Evolutionary conservation across 1,140 invertebrate genomes (phyloP), one percentile per base, ranked within the genome.

Genomic region (Cydia fagiglandana): DNA sequence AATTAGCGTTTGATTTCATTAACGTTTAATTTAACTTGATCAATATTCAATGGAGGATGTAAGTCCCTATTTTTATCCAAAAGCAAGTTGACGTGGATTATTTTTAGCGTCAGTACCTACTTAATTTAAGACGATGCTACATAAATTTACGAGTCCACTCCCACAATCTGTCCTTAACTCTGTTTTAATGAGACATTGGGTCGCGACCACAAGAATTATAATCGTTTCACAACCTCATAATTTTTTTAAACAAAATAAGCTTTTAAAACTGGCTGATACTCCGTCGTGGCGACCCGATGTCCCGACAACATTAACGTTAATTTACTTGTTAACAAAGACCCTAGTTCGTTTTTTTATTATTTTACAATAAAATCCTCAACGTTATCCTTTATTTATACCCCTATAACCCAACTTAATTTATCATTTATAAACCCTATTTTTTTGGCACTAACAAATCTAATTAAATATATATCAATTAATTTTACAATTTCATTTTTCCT

Each of bases 361-460:
- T 85, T 88, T 90, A 90, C 86, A 89, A 90, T 91, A 90, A 86
- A 86, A 84, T 84, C 86, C 83, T 88, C 85, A 87, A 86, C 82
- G 85, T 91, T 86, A 88, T 84, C 79, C 73, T 84, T 87, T 83
- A 90, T 86, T 88, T 86, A 88, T 88, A 86, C 76, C 76, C 85
- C 88, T 92, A 91, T 85, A 88, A 88, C 75, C 81, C 83, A 91
- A 92, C 86, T 88, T 91, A 90, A 89, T 80, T 85, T 76, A 80
- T 87, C 86, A 84, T 90, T 90, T 87, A 87, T 88, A 86, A 88
- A 84, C 80, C 79, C 84, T 90, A 90, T 80, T 77, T 83, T 83
- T 91, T 92, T 92, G 91, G 91, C 91, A 92, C 91, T 91, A 91
- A 91, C 81, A 90, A 89, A 91, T 88, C 86, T 91, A 92, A 88